Percentiles rank a stretch among this genome's conserved stretches.
Conservation (phyloP, 2,797 vertebrate genomes). For the Hylomyscus alleni region DNA sequence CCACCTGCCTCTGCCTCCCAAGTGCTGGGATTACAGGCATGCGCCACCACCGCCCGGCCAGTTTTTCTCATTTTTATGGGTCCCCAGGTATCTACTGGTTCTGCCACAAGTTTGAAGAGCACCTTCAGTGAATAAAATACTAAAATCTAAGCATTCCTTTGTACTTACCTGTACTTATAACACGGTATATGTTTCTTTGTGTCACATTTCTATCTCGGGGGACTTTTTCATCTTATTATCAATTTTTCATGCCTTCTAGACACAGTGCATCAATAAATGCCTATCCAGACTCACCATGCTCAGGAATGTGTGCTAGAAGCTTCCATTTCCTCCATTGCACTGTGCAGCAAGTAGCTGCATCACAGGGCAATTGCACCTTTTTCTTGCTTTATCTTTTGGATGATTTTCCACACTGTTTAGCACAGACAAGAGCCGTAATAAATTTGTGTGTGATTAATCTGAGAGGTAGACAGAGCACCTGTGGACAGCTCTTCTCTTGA, state of each 20-base stretch:
- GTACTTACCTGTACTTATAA: too few species aligned
- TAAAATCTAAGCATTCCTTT: background rate
- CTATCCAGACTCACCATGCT: background rate
- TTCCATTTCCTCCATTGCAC: background rate
- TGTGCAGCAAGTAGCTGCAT: background rate
- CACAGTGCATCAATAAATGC: background rate
- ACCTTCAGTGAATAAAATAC: background rate
- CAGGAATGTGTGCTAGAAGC: background rate
- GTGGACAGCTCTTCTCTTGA: background rate
- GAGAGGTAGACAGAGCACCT: background rate
- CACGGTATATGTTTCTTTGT: background rate
- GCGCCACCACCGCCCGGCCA: too few species aligned
- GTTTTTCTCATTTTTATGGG: background rate
- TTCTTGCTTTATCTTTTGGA: background rate
- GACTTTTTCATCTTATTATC: background rate
- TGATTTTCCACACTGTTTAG: background rate
- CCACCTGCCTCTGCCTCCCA: too few species aligned
- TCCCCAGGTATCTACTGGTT: constrained; percentile 42
- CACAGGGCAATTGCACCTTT: background rate
- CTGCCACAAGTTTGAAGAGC: background rate
- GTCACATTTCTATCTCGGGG: background rate
- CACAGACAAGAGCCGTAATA: background rate
- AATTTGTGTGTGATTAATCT: background rate
- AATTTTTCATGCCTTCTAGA: background rate
- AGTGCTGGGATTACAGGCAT: too few species aligned